Percentiles rank a stretch among this genome's conserved stretches.
Conservation (phyloP, 2,113 vertebrate genomes). For the Cyanoderma ruficeps region DNA sequence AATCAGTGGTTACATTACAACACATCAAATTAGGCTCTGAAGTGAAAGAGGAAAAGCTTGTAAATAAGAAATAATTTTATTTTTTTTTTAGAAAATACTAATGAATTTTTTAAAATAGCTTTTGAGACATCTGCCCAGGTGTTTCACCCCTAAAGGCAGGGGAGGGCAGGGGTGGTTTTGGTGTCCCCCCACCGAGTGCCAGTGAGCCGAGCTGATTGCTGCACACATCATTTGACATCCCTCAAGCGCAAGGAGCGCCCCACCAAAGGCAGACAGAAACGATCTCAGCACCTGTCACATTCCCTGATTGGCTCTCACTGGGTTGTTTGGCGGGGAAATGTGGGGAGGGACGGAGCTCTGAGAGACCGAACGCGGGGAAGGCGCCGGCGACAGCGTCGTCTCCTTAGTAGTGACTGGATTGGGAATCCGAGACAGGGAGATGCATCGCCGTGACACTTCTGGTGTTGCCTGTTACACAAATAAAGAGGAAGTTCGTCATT, state of each 20-base stretch:
- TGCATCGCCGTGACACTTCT: neutral
- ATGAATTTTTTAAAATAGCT: neutral
- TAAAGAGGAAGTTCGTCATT: neutral
- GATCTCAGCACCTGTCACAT: conserved; percentile 33
- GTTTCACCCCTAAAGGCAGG: neutral
- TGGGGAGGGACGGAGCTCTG: neutral
- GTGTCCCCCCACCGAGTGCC: neutral
- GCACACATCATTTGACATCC: conserved; percentile 43
- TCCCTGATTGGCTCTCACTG: conserved; percentile 2
- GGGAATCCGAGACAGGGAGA: neutral
- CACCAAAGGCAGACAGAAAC: neutral
- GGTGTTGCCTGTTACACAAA: neutral
- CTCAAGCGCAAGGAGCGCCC: conserved; percentile 15
- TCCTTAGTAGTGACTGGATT: neutral
- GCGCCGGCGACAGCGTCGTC: fast-evolving
- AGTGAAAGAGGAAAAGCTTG: neutral
- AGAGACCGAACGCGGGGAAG: fast-evolving
- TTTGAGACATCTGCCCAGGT: neutral
- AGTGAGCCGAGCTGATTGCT: conserved; percentile 20
- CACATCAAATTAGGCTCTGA: neutral
- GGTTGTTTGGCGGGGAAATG: neutral
- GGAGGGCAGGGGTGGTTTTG: neutral
- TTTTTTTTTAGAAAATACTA: neutral
- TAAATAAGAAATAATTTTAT: neutral
- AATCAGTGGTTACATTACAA: neutral